phyloP scores from a whole-genome alignment of 2,113 vertebrate genomes.

The Phyllostomus discolor region DNA sequence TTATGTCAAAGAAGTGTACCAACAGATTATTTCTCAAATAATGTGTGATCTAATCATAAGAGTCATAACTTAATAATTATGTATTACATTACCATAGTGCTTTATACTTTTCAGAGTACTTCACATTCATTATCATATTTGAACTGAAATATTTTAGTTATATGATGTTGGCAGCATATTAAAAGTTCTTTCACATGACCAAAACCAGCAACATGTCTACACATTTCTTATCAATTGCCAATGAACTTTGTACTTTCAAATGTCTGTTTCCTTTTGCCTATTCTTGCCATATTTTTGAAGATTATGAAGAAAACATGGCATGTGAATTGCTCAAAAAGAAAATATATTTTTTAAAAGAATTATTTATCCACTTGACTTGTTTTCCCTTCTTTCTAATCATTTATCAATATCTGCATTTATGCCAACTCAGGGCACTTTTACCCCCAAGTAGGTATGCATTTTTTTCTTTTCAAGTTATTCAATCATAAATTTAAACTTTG shows the following conservation, averaged over 20 bases:
- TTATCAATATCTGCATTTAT: neutral
- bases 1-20: neutral
- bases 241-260: neutral
- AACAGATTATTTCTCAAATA: conserved; percentile 49
- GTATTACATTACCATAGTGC: neutral
- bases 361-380: neutral
- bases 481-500: neutral
- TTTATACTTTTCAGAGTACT: neutral
- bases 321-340: neutral
- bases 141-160: neutral
- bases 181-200: neutral
- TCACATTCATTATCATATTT: neutral
- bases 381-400: neutral
- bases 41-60: neutral
- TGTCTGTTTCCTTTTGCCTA: neutral
- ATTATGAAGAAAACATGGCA: neutral
- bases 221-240: neutral
- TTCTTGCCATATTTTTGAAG: neutral
- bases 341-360: neutral
- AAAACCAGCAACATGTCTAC: neutral
- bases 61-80: conserved; percentile 9
- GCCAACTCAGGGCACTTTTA: neutral
- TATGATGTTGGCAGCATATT: neutral
- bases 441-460: neutral
- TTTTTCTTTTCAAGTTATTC: neutral